Evolutionary conservation across 2,797 vertebrate genomes (phyloP), one percentile per base, ranked within the genome.

Genomic region (Yasuhikotakia modesta): DNA sequence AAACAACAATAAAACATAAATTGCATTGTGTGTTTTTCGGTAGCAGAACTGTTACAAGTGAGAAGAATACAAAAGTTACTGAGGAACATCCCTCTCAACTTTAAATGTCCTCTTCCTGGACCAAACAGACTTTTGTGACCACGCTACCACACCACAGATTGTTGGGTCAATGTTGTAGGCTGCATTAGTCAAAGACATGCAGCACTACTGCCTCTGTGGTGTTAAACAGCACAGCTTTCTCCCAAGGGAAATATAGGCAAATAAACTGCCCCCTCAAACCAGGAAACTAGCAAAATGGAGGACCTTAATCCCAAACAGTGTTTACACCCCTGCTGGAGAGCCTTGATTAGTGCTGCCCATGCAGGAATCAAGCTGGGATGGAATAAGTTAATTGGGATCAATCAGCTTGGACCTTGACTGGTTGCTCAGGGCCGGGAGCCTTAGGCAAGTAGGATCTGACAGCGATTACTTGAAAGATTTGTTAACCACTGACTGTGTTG

Each of bases 371-470:
- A 57, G 66, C 64, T 72, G 70, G 64, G 79, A 75, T 4, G 45
- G 78, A 73, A 78, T 70, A 81, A 85, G 85, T 88, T 87, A 87
- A 87, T 85, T 85, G 87, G 85, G 85, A 87, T 87, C 85, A 87
- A 87, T 87, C 83, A 85, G 80, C 84, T 82, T 19, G n/a, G 79
- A 81, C 72, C 81, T 80, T 50, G 39, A 58, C 68, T 60, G 27
- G 48, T 45, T 85, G 81, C 75, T 78, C 76, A 70, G 73, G 81
- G 82, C 78, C n/a, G 14, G 60, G 32, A 8, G 70, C 83, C 79
- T 85, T 84, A 84, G 78, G 39, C 67, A 70, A 82, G 79, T 61
- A 74, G 77, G 73, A 83, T 80, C 81, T 80, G 78, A 80, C 67
- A 70, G 73, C 48, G 76, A 85, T 85, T 78, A 76, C 83, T 86